Evolutionary conservation across 2,888 invertebrate species (phyloP).

Genomic region (Eumerus sabulonum): DNA sequence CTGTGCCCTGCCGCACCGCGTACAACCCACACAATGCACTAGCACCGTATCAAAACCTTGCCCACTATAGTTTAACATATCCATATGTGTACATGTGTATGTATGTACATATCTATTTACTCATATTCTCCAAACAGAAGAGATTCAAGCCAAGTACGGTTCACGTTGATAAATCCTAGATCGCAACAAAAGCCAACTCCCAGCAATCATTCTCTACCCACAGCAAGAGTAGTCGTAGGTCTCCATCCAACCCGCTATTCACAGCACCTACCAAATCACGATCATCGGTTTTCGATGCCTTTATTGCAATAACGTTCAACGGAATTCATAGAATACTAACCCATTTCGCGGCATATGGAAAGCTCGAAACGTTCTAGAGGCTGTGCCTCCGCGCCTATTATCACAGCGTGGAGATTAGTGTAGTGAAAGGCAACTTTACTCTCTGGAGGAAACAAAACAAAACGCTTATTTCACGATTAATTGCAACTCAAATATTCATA

Average conservation of each 20-base stretch:
- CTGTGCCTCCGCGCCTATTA: no score
- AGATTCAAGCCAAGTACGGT: not conserved
- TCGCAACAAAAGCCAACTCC: no score
- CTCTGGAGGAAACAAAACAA: conserved; percentile 67
- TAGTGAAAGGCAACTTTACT: conserved; percentile 64
- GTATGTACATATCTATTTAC: not conserved
- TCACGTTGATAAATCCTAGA: no score
- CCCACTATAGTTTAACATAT: conserved; percentile 11
- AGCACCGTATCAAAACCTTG: conserved; percentile 1
- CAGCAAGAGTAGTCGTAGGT: conserved; percentile 9
- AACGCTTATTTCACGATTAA: conserved; percentile 67
- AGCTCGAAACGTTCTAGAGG: not conserved
- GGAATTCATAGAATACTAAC: conserved; percentile 40
- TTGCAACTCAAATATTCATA: conserved; percentile 68
- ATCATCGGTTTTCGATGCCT: conserved; percentile 51
- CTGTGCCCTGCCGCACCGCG: not conserved
- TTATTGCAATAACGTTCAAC: no score
- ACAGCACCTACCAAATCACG: conserved; percentile 27
- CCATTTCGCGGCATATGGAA: conserved; percentile 26
- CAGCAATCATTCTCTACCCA: not conserved
- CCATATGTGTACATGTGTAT: not conserved
- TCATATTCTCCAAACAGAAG: not conserved
- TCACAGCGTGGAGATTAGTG: no score
- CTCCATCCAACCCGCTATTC: conserved; percentile 11
- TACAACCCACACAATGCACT: not conserved